Evolutionary conservation across 2,113 vertebrate species (phyloP).

Genomic region (Raja brachyura): DNA sequence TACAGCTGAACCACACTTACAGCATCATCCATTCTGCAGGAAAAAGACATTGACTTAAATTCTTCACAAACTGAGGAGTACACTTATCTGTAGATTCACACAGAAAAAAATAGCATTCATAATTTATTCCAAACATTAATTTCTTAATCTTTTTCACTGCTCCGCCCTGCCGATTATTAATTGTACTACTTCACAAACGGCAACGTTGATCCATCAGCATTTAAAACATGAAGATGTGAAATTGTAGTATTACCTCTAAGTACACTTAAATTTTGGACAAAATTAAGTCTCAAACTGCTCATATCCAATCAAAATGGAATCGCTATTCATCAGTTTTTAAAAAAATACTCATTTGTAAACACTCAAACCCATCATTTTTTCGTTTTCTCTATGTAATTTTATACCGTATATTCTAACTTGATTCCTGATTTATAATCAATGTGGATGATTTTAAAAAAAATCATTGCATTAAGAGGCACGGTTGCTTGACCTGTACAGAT

Average conservation of each 20-base stretch:
- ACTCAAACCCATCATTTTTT: background rate
- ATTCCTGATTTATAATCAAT: background rate
- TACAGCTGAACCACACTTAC: conserved; percentile 72
- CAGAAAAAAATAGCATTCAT: background rate
- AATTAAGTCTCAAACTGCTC: background rate
- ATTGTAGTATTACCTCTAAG: background rate
- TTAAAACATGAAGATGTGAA: background rate
- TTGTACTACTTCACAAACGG: background rate
- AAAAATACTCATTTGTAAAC: too few relatives aligned
- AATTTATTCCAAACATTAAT: background rate
- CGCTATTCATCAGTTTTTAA: background rate
- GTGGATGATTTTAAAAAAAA: background rate
- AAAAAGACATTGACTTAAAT: conserved; percentile 22
- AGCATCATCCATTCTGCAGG: conserved; percentile 69
- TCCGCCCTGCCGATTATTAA: background rate
- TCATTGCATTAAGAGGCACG: background rate
- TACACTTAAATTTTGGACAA: background rate
- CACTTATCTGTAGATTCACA: background rate
- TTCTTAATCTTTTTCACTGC: background rate
- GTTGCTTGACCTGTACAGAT: background rate
- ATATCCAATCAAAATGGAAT: background rate
- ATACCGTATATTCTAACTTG: background rate
- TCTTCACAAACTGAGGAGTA: background rate
- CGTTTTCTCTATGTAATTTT: background rate
- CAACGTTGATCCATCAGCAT: background rate